A percentile compares a stretch with the other conserved stretches of the same genome.
These are phyloP conservation scores for Eueremaeus valkanovi DNA, from an alignment of 2,888 invertebrate genomes.

Conservation along the genomic window DNA sequence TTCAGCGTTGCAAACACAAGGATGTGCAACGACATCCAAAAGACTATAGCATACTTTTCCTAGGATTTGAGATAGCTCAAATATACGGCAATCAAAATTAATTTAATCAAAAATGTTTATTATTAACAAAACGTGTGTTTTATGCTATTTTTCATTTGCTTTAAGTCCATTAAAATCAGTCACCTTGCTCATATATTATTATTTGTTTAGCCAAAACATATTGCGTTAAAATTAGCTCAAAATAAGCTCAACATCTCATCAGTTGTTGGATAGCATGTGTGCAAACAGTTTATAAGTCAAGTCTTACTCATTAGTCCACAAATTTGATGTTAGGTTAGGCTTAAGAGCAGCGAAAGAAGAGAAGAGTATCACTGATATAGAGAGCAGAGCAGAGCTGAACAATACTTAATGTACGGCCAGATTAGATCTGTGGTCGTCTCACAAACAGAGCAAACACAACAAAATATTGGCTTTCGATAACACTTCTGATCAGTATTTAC, in stretches of 20 bases:
- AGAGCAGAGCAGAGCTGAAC: neutral
- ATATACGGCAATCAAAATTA: no score
- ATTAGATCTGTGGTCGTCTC: constrained; percentile 1
- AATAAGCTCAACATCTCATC: neutral
- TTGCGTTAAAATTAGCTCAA: constrained; percentile 13
- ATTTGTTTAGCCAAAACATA: neutral
- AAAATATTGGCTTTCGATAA: neutral
- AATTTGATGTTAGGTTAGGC: neutral
- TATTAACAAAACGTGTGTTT: no score
- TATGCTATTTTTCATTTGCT: no score
- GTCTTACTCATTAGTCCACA: constrained; percentile 3
- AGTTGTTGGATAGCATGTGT: neutral
- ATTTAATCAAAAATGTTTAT: no score
- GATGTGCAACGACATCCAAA: no score
- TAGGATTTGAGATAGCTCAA: no score
- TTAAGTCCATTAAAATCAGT: neutral
- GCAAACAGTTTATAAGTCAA: constrained; percentile 12
- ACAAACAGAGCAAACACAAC: neutral
- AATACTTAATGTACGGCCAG: neutral
- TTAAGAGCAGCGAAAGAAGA: neutral
- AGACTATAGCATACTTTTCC: no score
- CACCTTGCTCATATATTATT: neutral
- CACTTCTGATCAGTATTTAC: neutral
- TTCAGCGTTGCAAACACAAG: no score
- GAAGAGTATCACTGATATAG: neutral